phyloP scores from a whole-genome alignment of 2,888 invertebrate genomes.

The Agonum fuliginosum region DNA sequence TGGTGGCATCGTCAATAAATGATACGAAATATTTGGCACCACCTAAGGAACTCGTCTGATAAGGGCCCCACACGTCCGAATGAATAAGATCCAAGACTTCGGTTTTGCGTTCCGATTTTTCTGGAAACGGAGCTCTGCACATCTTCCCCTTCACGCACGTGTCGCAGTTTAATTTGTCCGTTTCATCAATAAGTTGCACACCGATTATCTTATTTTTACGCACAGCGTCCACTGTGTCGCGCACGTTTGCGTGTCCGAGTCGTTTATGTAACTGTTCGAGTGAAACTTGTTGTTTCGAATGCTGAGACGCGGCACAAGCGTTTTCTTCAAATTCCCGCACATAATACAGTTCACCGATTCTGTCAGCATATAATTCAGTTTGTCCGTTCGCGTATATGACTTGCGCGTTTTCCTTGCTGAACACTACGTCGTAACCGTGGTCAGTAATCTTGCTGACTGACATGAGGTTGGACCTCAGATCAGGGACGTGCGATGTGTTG shows the following conservation, averaged over 20 bases:
- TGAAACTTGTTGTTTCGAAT: neutral
- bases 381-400: slow-evolving; percentile 30
- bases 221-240: neutral
- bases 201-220: neutral
- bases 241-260: neutral
- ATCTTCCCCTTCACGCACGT: neutral
- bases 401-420: neutral
- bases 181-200: neutral
- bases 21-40: slow-evolving; percentile 61
- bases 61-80: slow-evolving; percentile 1
- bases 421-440: neutral
- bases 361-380: neutral
- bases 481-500: slow-evolving; percentile 36
- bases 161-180: slow-evolving; percentile 50
- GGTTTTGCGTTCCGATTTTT: slow-evolving; percentile 58
- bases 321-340: neutral
- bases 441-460: slow-evolving; percentile 33
- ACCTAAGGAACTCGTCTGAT: slow-evolving; percentile 42
- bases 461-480: slow-evolving; percentile 7
- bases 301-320: neutral
- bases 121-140: slow-evolving; percentile 42
- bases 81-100: slow-evolving; percentile 12
- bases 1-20: slow-evolving; percentile 63
- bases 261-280: neutral
- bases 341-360: slow-evolving; percentile 31